Conservation (phyloP, 2,113 vertebrate genomes). For the Piprites chloris region DNA sequence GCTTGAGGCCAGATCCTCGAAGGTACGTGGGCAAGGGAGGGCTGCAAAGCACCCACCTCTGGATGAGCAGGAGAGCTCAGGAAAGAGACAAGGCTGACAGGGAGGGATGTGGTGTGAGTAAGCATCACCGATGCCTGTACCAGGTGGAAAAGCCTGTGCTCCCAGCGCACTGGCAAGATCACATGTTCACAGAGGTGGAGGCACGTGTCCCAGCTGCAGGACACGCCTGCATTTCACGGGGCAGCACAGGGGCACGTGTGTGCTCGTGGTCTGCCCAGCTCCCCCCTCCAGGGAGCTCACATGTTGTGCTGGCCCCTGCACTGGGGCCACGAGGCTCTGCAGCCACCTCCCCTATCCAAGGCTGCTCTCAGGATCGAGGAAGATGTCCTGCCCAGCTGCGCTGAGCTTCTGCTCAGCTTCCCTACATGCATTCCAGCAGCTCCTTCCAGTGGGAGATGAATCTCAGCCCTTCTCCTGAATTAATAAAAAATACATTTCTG, state of each 20-base stretch:
- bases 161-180: fast-evolving
- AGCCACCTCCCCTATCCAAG: neutral
- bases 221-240: fast-evolving
- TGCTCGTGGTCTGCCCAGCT: neutral
- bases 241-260: fast-evolving
- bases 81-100: neutral
- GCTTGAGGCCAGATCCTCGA: neutral
- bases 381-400: neutral
- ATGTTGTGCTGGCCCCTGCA: fast-evolving
- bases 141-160: neutral
- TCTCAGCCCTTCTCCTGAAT: neutral
- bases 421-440: neutral
- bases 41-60: neutral
- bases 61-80: neutral
- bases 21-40: neutral
- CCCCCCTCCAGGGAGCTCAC: neutral
- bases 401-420: neutral
- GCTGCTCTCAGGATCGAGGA: neutral
- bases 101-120: neutral
- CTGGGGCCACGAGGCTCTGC: neutral
- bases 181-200: neutral
- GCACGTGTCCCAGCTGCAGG: neutral
- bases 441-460: neutral
- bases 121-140: fast-evolving
- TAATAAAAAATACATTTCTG: slow-evolving; percentile 1